A percentile compares a stretch with the other conserved stretches of the same genome.
phyloP scores from a whole-genome alignment of 64 coral and sea anemone genomes.

The Anthopleura sola region DNA sequence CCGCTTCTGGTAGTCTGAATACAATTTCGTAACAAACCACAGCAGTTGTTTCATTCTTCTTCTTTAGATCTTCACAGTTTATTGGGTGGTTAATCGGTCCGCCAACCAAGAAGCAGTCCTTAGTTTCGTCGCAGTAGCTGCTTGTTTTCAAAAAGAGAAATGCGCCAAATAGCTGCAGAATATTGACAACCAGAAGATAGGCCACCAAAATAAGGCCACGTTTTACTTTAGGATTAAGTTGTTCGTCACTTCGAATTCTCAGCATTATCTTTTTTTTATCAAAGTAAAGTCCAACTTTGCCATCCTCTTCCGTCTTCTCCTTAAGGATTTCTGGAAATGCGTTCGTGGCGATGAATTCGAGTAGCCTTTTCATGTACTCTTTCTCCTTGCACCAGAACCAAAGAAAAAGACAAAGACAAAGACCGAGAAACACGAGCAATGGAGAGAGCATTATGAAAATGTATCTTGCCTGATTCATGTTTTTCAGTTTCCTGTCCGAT shows the following conservation, averaged over 20 bases:
- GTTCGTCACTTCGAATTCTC: neutral
- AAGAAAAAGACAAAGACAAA: neutral
- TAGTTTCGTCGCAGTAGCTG: neutral
- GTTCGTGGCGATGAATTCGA: neutral
- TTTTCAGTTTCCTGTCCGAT: neutral
- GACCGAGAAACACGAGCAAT: neutral
- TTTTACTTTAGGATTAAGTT: neutral
- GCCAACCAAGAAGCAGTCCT: neutral
- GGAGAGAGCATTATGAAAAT: neutral
- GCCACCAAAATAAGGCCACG: neutral
- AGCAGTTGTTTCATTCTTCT: neutral
- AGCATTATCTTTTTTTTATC: neutral
- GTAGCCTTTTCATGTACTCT: neutral
- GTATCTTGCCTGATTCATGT: neutral
- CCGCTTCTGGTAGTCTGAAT: neutral
- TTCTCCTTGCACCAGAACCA: neutral
- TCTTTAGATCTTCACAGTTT: neutral
- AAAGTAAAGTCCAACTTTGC: neutral
- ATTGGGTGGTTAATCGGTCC: neutral
- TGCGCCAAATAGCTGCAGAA: neutral
- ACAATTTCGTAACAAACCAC: neutral
- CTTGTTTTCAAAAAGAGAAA: neutral
- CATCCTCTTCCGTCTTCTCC: neutral
- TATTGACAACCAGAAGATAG: neutral
- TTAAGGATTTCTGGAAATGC: neutral